Evolutionary conservation across 2,797 vertebrate species (phyloP).

Genomic region (Passerculus sandwichensis): DNA sequence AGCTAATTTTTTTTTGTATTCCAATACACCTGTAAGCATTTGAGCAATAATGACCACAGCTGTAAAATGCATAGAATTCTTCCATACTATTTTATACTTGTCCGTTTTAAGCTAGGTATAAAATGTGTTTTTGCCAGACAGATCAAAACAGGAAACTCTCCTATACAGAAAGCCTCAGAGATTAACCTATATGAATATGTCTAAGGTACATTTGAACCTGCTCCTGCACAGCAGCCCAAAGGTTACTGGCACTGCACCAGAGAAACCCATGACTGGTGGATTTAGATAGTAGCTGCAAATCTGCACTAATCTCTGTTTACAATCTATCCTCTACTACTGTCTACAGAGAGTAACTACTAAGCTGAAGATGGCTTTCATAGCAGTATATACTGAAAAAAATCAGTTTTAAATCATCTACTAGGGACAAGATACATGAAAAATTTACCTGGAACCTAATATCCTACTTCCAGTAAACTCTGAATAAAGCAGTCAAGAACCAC

Average conservation of each 20-base stretch:
- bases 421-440: not conserved
- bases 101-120: not conserved
- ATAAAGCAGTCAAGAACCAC: not conserved
- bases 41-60: not conserved
- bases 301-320: conserved; percentile 51
- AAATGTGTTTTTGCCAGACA: not conserved
- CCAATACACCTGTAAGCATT: not conserved
- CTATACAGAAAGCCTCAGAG: not conserved
- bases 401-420: not conserved
- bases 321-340: not conserved
- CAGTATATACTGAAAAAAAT: not conserved
- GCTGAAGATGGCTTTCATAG: not conserved
- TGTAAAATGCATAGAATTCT: not conserved
- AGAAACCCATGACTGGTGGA: conserved; percentile 6
- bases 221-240: not conserved
- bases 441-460: not conserved
- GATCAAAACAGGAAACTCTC: not conserved
- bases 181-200: not conserved
- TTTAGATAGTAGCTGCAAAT: conserved; percentile 43
- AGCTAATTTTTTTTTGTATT: not conserved
- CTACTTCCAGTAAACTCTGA: not conserved
- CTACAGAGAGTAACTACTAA: not conserved
- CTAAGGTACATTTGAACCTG: not conserved
- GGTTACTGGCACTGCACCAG: conserved; percentile 19
- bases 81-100: not conserved